These are phyloP conservation scores for Lucifuga dentata DNA, from an alignment of 2,113 vertebrate species.

Conservation along the genomic window DNA sequence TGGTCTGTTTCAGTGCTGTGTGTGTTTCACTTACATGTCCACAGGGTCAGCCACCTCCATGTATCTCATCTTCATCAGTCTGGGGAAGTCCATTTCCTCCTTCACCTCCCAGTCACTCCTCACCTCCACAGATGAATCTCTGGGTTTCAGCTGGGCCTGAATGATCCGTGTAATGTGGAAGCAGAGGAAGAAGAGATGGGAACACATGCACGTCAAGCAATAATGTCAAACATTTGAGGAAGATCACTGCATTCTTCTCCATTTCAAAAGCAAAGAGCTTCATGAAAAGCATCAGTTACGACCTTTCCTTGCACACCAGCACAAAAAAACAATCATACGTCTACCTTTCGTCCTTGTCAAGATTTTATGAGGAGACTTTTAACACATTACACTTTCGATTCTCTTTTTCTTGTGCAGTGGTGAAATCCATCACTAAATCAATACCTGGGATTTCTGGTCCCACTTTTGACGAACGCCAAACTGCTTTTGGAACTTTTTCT, in stretches of 20 bases:
- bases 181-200: background rate
- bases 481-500: slow-evolving; percentile 99
- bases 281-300: no score
- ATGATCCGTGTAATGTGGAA: slow-evolving; percentile 5
- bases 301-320: no score
- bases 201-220: no score
- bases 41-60: slow-evolving; percentile 94
- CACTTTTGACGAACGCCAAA: slow-evolving; percentile 99
- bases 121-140: slow-evolving; percentile 97
- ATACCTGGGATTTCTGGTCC: slow-evolving; percentile 99
- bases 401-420: no score
- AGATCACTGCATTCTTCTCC: no score
- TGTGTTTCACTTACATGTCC: slow-evolving; percentile 89
- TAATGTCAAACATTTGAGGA: no score
- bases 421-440: background rate
- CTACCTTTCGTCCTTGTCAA: no score
- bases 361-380: no score
- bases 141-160: slow-evolving; percentile 89
- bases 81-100: slow-evolving; percentile 99
- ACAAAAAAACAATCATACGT: no score
- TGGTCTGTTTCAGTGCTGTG: no score
- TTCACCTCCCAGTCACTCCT: slow-evolving; percentile 99
- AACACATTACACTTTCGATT: no score
- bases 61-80: slow-evolving; percentile 99
- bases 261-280: no score